Evolutionary conservation across 1,140 invertebrate genomes (phyloP), one percentile per base, ranked within the genome.

Genomic region (Callitettix versicolor): DNA sequence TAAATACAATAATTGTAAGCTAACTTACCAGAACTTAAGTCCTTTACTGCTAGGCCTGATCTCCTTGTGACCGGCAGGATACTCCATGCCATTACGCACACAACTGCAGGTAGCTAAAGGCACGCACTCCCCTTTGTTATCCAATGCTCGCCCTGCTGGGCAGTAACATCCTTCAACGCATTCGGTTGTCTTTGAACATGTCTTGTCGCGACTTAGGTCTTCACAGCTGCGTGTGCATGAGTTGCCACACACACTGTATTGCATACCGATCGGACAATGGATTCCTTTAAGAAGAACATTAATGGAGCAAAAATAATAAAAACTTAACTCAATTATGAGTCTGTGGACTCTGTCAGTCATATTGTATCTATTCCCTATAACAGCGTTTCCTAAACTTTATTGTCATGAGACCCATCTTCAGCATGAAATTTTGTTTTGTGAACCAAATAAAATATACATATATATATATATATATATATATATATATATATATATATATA

Each of bases 91-190:
- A 55, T 83, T 79, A 59, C 85, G 79, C 40, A 71, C 69, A 67
- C 91, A 95, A 0, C 82, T 79, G 67, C 91, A 95, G 52, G 81
- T 69, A 0, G 76, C 77, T 17, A 86, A 76, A 0, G 82, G 80
- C 26, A 94, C 79, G 67, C 91, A 95, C 47, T 84, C 76, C 9
- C 83, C 84, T 12, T 75, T 70, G 6, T 78, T 73, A 57, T 85
- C 77, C 21, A 93, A 67, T 1, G 87, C 80, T 66, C 84, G 73
- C 15, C 87, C 88, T 42, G 74, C 69, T 0, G 88, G 86, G 67
- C 91, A 95, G 56, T 86, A 86, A 68, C 91, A 94, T 1, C 91
- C 91, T 67, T 93, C 90, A 1, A 91, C 84, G 64, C 91, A 94
- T 33, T 71, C 73, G 14, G 76, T 73, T 40, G 69, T 71, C 66